Base-by-base conservation (phyloP, 92 coral and sea anemone species). In the Paragorgia papillata region DNA sequence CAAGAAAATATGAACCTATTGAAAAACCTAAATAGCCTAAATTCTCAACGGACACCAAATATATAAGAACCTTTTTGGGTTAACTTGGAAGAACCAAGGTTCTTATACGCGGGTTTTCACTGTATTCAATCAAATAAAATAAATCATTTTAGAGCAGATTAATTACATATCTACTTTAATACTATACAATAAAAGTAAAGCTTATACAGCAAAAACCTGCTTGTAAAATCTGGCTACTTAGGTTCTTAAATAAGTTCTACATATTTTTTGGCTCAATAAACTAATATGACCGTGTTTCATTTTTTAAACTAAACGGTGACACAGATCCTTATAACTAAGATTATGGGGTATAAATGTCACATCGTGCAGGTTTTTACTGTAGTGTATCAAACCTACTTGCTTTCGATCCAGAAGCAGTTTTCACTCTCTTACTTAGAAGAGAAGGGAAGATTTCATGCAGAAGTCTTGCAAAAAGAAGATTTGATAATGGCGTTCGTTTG, bases 361-460 rank as follows among this genome's bases (percentile, higher is more conserved):
- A n/a, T n/a, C n/a, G 43, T 12, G 43, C 43, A 12, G 43, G 43
- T 37, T 37, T 37, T 37, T 37, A 37, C 43, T 12, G 43, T 37
- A 37, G 43, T 37, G 43, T 37, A 37, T 37, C 43, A 37, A 37
- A 37, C 69, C 19, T 62, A 62, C 69, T 62, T 62, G 69, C 46
- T 62, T 62, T 62, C 31, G 69, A 62, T 34, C 46, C 43, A 34
- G 15, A n/a, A 27, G 19, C 70, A 63, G 46, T 63, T 40, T 63
- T 63, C 9, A n/a, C 48, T 39, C 70, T 10, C 18, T 63, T 63
- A 24, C 70, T 32, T 63, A 9, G 49, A 31, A 63, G 2, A 1
- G 46, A 32, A 26, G 70, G 70, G 25, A 63, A 63, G 0, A 63
- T 24, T 7, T 63, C 70, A 39, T 63, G 70, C 49, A 32, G 29